A percentile compares a stretch with the other conserved stretches of the same genome.
phyloP scores from a whole-genome alignment of 2,113 vertebrate species.

The Copsychus sechellarum region DNA sequence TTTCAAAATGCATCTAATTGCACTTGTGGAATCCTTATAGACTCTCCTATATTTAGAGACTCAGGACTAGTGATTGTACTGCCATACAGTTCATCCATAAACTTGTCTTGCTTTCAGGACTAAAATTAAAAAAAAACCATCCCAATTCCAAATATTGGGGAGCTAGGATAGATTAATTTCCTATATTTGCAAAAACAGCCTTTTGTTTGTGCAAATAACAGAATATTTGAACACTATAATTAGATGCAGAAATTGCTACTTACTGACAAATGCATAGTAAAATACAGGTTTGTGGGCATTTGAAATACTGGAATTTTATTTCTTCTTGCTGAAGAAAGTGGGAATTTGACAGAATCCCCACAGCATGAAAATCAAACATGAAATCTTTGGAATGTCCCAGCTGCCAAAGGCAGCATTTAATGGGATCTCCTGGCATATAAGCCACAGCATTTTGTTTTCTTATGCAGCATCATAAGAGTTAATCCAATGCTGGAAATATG shows the following conservation, averaged over 20 bases:
- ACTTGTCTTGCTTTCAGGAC: not conserved
- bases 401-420: not conserved
- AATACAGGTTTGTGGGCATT: not conserved
- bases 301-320: not conserved
- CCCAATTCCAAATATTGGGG: not conserved
- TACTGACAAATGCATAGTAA: not conserved
- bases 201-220: not conserved
- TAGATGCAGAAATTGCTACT: not conserved
- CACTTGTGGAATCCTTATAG: not conserved
- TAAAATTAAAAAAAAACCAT: not conserved
- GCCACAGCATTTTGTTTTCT: not conserved
- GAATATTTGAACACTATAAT: not conserved
- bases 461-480: not conserved
- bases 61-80: not conserved
- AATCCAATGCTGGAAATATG: not conserved
- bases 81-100: not conserved
- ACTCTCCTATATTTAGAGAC: not conserved
- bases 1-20: not conserved
- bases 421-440: not conserved
- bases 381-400: not conserved
- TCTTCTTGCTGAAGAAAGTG: not conserved
- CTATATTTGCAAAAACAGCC: not conserved
- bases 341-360: not conserved
- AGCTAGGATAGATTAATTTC: not conserved
- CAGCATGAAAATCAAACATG: not conserved